phyloP scores from a whole-genome alignment of 2,888 invertebrate genomes.

The Diabrotica balteata region DNA sequence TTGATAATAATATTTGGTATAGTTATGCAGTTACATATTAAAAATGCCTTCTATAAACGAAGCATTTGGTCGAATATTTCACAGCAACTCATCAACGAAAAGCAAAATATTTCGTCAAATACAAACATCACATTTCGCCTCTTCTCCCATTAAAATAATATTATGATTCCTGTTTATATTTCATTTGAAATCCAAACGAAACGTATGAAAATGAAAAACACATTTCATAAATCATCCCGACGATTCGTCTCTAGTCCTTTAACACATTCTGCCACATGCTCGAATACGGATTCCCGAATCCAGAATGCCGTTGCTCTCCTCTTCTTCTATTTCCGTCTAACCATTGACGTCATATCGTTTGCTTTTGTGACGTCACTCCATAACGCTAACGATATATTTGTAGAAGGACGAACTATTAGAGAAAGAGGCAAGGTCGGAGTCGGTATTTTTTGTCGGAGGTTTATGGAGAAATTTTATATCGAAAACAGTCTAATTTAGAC shows the following conservation, averaged over 20 bases:
- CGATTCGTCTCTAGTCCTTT: constrained; percentile 1
- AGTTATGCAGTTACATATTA: too few species aligned
- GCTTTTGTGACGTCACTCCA: constrained; percentile 40
- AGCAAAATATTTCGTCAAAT: neutral
- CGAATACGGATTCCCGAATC: constrained; percentile 7
- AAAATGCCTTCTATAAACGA: too few species aligned
- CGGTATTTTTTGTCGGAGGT: too few species aligned
- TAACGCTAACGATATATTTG: constrained; percentile 39
- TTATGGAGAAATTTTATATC: too few species aligned
- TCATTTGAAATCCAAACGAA: too few species aligned
- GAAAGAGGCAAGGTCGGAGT: neutral
- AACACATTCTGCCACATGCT: constrained; percentile 34
- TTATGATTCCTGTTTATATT: too few species aligned
- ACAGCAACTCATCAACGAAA: too few species aligned
- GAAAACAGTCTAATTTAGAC: too few species aligned
- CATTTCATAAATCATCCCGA: too few species aligned
- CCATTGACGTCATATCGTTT: constrained; percentile 42
- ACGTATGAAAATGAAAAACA: too few species aligned
- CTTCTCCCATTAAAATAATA: neutral
- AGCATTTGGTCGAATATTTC: too few species aligned
- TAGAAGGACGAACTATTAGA: constrained; percentile 29
- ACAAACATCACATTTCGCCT: neutral
- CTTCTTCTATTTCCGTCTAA: constrained; percentile 39
- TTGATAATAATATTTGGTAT: too few species aligned
- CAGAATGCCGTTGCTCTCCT: constrained; percentile 32